Percentiles rank a stretch among this genome's conserved stretches.
Evolutionary conservation across 2,797 vertebrate genomes (phyloP).

Genomic region (Chiloscyllium punctatum): DNA sequence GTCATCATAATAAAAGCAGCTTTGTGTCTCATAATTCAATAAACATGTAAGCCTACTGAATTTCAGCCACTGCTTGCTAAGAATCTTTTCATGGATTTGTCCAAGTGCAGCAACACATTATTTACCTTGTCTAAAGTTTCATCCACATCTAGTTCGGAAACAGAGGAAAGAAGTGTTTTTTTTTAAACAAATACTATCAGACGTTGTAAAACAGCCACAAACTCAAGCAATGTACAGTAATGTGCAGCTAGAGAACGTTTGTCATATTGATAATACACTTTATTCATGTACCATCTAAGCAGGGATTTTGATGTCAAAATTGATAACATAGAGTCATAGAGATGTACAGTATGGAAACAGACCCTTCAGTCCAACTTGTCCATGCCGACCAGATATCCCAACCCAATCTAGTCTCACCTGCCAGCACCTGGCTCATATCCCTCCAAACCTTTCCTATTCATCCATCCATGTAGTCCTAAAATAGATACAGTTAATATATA

Average conservation of each 20-base stretch:
- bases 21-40: conserved; percentile 35
- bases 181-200: background rate
- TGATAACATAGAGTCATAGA: too few relatives aligned
- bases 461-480: background rate
- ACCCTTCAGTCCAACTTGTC: too few relatives aligned
- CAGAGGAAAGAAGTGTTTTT: background rate
- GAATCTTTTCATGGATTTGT: conserved; percentile 10
- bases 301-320: background rate
- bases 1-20: conserved; percentile 36
- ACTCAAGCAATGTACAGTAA: background rate
- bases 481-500: background rate
- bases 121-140: conserved; percentile 36
- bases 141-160: background rate
- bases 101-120: background rate
- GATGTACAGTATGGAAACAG: too few relatives aligned
- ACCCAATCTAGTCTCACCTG: too few relatives aligned
- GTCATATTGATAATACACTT: background rate
- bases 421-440: too few relatives aligned
- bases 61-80: conserved; percentile 18
- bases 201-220: background rate
- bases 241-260: background rate
- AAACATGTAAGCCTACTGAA: conserved; percentile 35
- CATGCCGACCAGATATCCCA: too few relatives aligned
- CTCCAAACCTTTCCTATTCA: too few relatives aligned
- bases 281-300: background rate